Evolutionary conservation across 2,113 vertebrate genomes (phyloP), one percentile per base, ranked within the genome.

Genomic region (Riparia riparia): DNA sequence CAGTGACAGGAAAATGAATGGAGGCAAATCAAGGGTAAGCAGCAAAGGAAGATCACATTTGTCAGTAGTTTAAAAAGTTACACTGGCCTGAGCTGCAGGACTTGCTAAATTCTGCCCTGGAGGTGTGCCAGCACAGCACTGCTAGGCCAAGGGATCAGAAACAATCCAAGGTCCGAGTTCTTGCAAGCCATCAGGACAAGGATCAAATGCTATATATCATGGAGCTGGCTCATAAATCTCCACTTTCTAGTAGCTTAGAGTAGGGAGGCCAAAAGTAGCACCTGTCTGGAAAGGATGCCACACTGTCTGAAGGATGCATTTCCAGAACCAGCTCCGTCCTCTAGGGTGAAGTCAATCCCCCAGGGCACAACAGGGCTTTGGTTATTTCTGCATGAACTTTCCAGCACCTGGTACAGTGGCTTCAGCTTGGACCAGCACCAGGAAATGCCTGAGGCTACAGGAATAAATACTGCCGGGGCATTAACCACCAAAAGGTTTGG

Each of bases 31-130:
- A 95, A 91, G 87, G 42, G 61, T 89, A 91, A 95, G 80, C 73
- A 95, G 85, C 76, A 95, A 88, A 96, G 85, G 93, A 96, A 95
- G 93, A 95, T 86, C 78, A 72, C 65, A 91, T 97, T 96, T 93
- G 90, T 95, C 91, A 96, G 90, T 79, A 74, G 85, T 95, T 95
- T 72, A 77, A 91, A 86, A 84, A 28, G 74, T 92, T 78, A 44
- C 57, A 24, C 83, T 94, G 92, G 58, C 68, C 65, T 58, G 82
- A 90, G 71, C 77, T 94, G 53, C 77, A 94, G 89, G 51, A 82
- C 79, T 86, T 93, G 82, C 83, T 94, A 84, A 94, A 89, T 96
- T 96, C 90, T 79, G 53, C 44, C 72, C 84, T 95, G 94, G 95
- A 96, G 51, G 29, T 6, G 4, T 29, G 94, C 90, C 95, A 96